These are phyloP conservation scores for Drosophila sp. DNA, from an alignment of 1,140 invertebrate genomes.

Conservation along the genomic window DNA sequence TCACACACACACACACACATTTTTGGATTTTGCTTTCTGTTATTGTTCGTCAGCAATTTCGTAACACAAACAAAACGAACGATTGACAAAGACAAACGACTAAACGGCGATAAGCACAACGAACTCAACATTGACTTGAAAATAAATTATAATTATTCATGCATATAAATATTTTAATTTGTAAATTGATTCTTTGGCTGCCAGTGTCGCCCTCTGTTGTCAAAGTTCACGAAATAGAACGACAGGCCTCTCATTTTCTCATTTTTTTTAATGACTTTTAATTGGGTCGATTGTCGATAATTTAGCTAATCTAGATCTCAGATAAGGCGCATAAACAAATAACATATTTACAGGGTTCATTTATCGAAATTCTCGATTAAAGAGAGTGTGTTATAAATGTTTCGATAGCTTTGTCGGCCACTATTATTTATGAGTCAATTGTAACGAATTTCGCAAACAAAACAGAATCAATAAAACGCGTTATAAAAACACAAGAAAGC, in stretches of 20 bases:
- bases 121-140: constrained; percentile 10
- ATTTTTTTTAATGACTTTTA: constrained; percentile 7
- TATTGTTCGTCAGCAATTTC: constrained; percentile 62
- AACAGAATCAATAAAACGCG: constrained; percentile 73
- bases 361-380: constrained; percentile 42
- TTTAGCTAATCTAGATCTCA: constrained; percentile 27
- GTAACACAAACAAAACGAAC: constrained; percentile 69
- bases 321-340: neutral
- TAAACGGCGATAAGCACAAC: constrained; percentile 7
- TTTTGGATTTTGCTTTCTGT: constrained; percentile 37
- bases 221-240: constrained; percentile 7
- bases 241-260: constrained; percentile 28
- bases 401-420: constrained; percentile 43
- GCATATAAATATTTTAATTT: constrained; percentile 5
- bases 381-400: constrained; percentile 33
- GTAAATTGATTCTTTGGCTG: constrained; percentile 22
- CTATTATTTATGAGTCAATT: constrained; percentile 60
- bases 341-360: constrained; percentile 29
- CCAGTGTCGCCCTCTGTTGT: constrained; percentile 18
- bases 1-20: neutral
- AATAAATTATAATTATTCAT: neutral
- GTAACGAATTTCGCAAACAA: constrained; percentile 73
- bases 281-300: constrained; percentile 35
- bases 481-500: constrained; percentile 36
- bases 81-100: constrained; percentile 13